phyloP scores from a whole-genome alignment of 2,888 invertebrate species.

The Heliconius ethilla region DNA sequence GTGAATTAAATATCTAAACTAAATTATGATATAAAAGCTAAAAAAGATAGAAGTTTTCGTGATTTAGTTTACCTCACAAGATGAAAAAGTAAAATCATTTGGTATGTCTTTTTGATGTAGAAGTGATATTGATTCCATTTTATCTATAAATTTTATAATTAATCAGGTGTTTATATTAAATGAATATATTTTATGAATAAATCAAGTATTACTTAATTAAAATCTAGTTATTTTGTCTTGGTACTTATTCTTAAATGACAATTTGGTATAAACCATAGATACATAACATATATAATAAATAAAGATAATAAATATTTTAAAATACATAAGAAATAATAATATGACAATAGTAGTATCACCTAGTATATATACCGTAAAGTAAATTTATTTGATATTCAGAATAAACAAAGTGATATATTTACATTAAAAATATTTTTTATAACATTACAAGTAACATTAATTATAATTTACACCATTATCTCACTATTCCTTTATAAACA shows the following conservation, averaged over 20 bases:
- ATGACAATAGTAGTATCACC: too few relatives aligned
- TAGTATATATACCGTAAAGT: too few relatives aligned
- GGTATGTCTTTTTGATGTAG: conserved; percentile 27
- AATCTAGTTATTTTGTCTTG: background rate
- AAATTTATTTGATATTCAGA: too few relatives aligned
- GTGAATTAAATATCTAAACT: background rate
- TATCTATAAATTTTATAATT: background rate
- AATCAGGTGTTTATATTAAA: background rate
- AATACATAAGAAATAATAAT: background rate
- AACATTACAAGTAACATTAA: too few relatives aligned
- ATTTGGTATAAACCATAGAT: background rate
- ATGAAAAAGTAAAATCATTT: conserved; percentile 30
- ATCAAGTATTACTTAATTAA: background rate
- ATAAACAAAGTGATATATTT: too few relatives aligned
- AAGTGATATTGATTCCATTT: conserved; percentile 21
- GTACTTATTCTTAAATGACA: background rate
- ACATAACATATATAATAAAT: background rate
- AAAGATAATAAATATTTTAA: background rate
- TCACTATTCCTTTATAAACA: too few relatives aligned
- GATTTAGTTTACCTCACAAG: conserved; percentile 29
- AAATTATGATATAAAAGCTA: background rate
- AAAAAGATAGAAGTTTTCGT: background rate
- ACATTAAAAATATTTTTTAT: too few relatives aligned
- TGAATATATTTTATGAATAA: background rate
- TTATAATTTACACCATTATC: too few relatives aligned